phyloP scores from a whole-genome alignment of 2,113 vertebrate species.

The Sylvietta virens region DNA sequence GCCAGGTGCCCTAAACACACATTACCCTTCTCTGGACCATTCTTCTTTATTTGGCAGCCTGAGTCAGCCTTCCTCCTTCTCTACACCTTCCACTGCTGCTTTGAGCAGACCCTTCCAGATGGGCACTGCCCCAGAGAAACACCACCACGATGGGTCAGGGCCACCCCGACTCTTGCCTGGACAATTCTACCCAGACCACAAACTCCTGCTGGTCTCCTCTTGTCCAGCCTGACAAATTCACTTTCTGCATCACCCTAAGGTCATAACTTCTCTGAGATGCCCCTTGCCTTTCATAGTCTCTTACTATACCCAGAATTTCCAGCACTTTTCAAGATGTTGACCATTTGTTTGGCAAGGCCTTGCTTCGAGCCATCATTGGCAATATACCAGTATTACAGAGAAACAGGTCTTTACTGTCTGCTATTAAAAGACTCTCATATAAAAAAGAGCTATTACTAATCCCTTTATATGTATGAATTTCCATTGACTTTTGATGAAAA shows the following conservation, averaged over 20 bases:
- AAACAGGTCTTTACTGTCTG: neutral
- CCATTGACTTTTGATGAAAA: neutral
- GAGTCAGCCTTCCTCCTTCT: neutral
- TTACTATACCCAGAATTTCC: neutral
- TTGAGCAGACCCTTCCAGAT: neutral
- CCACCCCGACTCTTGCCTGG: rapidly evolving
- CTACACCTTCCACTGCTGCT: neutral
- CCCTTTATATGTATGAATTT: neutral
- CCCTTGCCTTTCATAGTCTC: neutral
- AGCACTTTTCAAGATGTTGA: neutral
- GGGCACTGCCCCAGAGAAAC: neutral
- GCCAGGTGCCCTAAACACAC: neutral
- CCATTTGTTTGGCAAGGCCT: neutral
- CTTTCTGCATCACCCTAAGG: neutral
- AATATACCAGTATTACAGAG: neutral
- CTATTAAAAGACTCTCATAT: neutral
- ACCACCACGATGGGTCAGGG: rapidly evolving
- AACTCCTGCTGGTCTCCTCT: neutral
- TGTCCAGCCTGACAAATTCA: neutral
- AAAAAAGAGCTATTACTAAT: neutral
- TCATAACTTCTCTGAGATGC: neutral
- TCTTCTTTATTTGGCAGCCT: neutral
- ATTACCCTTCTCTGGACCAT: neutral
- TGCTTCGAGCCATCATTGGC: neutral
- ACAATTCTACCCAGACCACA: neutral